Evolutionary conservation across 2,113 vertebrate species (phyloP).

Genomic region (Cranoglanis bouderius): DNA sequence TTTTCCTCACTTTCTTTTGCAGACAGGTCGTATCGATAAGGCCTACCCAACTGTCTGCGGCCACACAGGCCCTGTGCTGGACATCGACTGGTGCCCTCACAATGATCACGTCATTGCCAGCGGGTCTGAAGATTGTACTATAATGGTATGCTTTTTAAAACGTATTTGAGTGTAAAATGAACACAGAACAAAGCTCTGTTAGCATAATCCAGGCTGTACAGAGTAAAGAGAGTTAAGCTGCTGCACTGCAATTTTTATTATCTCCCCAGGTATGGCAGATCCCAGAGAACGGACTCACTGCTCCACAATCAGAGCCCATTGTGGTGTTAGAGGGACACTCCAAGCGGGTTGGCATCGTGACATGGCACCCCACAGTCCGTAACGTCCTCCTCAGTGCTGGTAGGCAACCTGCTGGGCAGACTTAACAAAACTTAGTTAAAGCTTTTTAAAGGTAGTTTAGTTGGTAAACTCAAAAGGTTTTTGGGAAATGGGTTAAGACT

Average conservation of each 20-base stretch:
- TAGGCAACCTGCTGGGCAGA: slow-evolving; percentile 59
- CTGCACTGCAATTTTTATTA: background rate
- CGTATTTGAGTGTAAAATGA: background rate
- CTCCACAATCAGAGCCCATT: slow-evolving; percentile 86
- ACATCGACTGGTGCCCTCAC: slow-evolving; percentile 98
- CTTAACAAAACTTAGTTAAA: background rate
- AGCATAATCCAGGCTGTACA: background rate
- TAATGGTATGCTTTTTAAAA: slow-evolving; percentile 80
- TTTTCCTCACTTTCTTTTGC: slow-evolving; percentile 27
- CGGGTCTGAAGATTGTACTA: slow-evolving; percentile 93
- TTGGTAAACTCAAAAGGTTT: background rate
- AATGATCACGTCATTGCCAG: slow-evolving; percentile 95
- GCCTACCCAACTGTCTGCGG: slow-evolving; percentile 95
- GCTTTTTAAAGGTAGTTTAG: background rate
- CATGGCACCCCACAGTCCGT: slow-evolving; percentile 94
- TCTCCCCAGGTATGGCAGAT: slow-evolving; percentile 92
- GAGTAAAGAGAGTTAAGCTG: background rate
- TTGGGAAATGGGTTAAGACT: background rate
- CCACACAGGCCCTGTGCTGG: slow-evolving; percentile 93
- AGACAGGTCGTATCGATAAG: slow-evolving; percentile 88
- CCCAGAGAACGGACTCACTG: slow-evolving; percentile 88
- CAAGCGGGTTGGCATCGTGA: slow-evolving; percentile 93
- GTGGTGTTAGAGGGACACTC: slow-evolving; percentile 95
- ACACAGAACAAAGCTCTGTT: background rate
- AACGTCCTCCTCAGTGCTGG: slow-evolving; percentile 96